Base-by-base conservation (phyloP, 1,140 invertebrate species). In the Manduca sexta region DNA sequence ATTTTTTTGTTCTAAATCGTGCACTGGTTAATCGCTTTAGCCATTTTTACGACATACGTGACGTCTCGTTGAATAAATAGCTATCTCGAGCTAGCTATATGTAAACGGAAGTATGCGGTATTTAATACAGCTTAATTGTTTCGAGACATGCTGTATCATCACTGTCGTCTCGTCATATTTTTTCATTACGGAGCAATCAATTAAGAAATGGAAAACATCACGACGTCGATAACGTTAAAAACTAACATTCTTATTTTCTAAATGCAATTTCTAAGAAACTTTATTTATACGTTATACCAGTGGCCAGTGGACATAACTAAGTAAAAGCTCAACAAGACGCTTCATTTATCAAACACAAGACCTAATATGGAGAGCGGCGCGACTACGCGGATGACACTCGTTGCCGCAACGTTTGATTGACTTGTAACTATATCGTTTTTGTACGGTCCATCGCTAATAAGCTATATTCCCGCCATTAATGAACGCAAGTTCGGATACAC, bases 361-460 rank as follows among this genome's bases (percentile, higher is more conserved):
- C 67, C 64, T 45, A 57, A 64, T 60, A 73, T 47, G 70, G 70
- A 41, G 47, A 33, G 47, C 55, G 70, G 57, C 67, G 67, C 70
- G 64, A 55, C 67, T 40, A 45, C 45, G 37, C 30, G 39, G 60
- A 56, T 68, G 67, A 65, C 67, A 66, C 57, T 48, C 46, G 45
- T 34, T 44, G 29, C 39, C 40, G 45, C 59, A 53, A 55, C 52
- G 38, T 61, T 65, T 70, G 70, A 74, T 70, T 71, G 68, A 73
- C 66, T 69, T 63, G 69, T 73, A 56, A 61, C 56, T 59, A 21
- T 50, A 40, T 39, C 33, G 34, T 72, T 72, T 73, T 69, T 69
- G 52, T 58, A 34, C 33, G 34, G 10, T 21, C 16, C 1, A 38
- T 35, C 52, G 53, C 64, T 67, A 63, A 69, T 73, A 69, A 62